Evolutionary conservation across 2,113 vertebrate genomes (phyloP), one percentile per base, ranked within the genome.

Genomic region (Labrus mixtus): DNA sequence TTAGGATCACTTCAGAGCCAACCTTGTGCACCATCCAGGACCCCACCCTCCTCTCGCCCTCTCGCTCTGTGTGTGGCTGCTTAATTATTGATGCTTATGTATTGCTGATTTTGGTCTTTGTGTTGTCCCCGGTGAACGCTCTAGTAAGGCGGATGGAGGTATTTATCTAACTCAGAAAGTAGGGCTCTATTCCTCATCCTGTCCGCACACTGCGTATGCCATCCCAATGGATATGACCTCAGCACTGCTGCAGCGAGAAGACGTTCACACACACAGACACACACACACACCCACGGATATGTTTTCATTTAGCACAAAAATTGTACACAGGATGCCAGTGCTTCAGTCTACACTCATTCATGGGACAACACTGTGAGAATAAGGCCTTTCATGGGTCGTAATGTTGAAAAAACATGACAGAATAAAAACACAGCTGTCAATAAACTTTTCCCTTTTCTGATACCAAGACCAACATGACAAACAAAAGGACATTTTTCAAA

Each of bases 61-160:
- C 71, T 81, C 78, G 60, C 76, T 71, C 77, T 76, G 80, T 81
- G 89, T 92, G 89, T 84, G 85, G 88, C 82, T 93, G 80, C 89
- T 94, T 93, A 94, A 95, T 95, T 95, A 95, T 95, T 95, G 79
- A 94, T 95, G 92, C 89, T 91, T 91, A 89, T 91, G 90, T 94
- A 90, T 93, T 91, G 93, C 93, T 95, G 93, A 94, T 94, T 93
- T 95, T 90, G 87, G 88, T 93, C 84, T 93, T 93, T 92, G 93
- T 89, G 85, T 76, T 81, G 82, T 94, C 93, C 93, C 93, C n/a
- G 54, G 89, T 87, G 93, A 84, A 84, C 78, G 91, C 85, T 92
- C 87, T 51, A 11, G 67, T 84, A 71, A 81, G 84, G 91, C 68
- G 89, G 83, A 87, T 87, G 83, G 83, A 85, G 86, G 87, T 88